Evolutionary conservation across 1,140 invertebrate genomes (phyloP).

Genomic region (Pogonus chalceus): DNA sequence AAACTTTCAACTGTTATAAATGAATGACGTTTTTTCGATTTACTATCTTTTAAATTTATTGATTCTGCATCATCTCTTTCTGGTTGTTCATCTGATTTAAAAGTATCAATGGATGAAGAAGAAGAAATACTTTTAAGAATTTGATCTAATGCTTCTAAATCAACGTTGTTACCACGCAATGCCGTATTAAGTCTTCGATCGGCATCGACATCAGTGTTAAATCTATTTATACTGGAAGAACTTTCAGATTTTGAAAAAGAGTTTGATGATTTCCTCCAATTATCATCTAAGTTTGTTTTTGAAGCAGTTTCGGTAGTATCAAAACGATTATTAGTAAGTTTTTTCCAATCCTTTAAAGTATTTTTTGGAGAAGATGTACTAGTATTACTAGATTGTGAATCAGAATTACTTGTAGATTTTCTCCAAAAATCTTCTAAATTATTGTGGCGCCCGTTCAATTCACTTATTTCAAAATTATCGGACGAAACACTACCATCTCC

Average conservation of each 20-base stretch:
- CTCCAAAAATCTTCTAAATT: not conserved
- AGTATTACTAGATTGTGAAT: not conserved
- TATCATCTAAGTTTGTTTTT: conserved; percentile 23
- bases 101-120: conserved; percentile 16
- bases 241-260: conserved; percentile 42
- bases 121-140: conserved; percentile 35
- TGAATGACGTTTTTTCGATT: conserved; percentile 35
- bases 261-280: conserved; percentile 22
- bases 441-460: conserved; percentile 15
- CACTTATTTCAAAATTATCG: conserved; percentile 20
- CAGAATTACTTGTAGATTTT: not conserved
- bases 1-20: conserved; percentile 48
- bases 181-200: conserved; percentile 38
- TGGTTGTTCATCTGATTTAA: conserved; percentile 25
- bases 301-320: conserved; percentile 54
- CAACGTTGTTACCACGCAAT: conserved; percentile 38
- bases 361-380: conserved; percentile 39
- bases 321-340: conserved; percentile 44
- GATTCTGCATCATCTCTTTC: conserved; percentile 37
- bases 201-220: conserved; percentile 42
- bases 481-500: conserved; percentile 21
- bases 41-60: conserved; percentile 27
- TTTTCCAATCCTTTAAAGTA: conserved; percentile 39
- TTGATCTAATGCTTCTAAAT: conserved; percentile 38
- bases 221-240: conserved; percentile 39